Evolutionary conservation across 2,888 invertebrate species (phyloP).

Genomic region (Agrypnus murinus): DNA sequence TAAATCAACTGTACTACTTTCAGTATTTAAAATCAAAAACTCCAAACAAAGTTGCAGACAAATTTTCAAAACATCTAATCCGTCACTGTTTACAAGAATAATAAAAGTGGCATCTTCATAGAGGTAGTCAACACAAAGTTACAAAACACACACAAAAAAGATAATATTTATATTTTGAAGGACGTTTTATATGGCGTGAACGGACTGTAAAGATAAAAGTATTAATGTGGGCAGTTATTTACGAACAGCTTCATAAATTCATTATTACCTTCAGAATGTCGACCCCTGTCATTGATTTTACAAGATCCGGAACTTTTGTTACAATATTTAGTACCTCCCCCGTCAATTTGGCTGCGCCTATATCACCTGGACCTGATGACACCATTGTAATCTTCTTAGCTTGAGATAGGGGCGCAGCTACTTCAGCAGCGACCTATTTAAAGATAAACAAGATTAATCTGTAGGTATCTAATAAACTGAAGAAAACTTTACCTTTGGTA

Average conservation of each 20-base stretch:
- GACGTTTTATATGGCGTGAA: conserved; percentile 53
- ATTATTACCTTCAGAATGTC: conserved; percentile 88
- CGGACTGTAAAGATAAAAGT: conserved; percentile 54
- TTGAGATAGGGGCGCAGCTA: conserved; percentile 95
- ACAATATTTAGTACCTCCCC: conserved; percentile 96
- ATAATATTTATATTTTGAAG: neutral
- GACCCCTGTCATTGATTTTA: conserved; percentile 94
- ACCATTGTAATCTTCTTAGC: conserved; percentile 98
- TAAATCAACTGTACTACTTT: too few species aligned
- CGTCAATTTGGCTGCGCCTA: conserved; percentile 96
- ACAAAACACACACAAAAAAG: conserved; percentile 29
- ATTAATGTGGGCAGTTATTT: conserved; percentile 30
- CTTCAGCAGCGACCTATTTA: conserved; percentile 92
- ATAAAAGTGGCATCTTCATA: conserved; percentile 24
- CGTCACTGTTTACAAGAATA: too few species aligned
- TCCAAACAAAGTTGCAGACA: too few species aligned
- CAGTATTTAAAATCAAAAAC: too few species aligned
- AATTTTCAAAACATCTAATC: too few species aligned
- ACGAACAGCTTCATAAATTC: neutral
- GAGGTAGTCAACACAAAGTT: conserved; percentile 43
- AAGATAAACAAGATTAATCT: conserved; percentile 2
- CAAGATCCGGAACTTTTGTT: conserved; percentile 91
- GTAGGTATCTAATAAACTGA: neutral
- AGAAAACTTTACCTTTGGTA: conserved; percentile 87
- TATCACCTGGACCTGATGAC: conserved; percentile 90